phyloP scores from a whole-genome alignment of 2,888 invertebrate genomes.

The Pycnomerus fuliginosus region DNA sequence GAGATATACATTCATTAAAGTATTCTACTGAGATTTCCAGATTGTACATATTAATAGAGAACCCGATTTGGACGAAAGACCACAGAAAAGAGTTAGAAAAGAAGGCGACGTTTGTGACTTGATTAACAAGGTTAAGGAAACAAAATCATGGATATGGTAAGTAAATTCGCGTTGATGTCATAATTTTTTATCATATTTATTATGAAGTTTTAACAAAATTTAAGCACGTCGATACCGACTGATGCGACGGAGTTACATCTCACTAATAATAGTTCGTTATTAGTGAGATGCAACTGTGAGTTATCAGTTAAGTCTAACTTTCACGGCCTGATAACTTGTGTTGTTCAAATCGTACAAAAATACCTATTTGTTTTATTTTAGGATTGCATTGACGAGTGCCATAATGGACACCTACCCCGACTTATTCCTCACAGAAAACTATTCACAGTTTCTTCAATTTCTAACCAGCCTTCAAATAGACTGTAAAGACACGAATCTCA shows the following conservation, averaged over 20 bases:
- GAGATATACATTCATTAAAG: too few species aligned
- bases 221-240: too few species aligned
- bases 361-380: constrained; percentile 24
- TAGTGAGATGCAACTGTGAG: too few species aligned
- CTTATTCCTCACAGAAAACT: constrained; percentile 46
- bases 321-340: constrained; percentile 8
- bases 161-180: too few species aligned
- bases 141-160: constrained; percentile 50
- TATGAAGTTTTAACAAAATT: too few species aligned
- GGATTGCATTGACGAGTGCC: constrained; percentile 48
- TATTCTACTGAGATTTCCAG: too few species aligned
- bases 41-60: too few species aligned
- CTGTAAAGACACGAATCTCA: constrained; percentile 43
- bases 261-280: too few species aligned
- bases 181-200: too few species aligned
- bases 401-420: constrained; percentile 51
- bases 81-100: constrained; percentile 42
- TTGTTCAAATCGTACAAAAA: constrained; percentile 4
- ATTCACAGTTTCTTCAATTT: constrained; percentile 46
- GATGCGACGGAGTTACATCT: too few species aligned
- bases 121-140: constrained; percentile 41
- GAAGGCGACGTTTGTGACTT: constrained; percentile 38
- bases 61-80: constrained; percentile 14
- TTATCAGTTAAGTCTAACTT: too few species aligned
- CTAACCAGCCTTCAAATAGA: constrained; percentile 46